Evolutionary conservation across 2,888 invertebrate species (phyloP), one percentile per base, ranked within the genome.

Genomic region (Auanema freiburgensis): DNA sequence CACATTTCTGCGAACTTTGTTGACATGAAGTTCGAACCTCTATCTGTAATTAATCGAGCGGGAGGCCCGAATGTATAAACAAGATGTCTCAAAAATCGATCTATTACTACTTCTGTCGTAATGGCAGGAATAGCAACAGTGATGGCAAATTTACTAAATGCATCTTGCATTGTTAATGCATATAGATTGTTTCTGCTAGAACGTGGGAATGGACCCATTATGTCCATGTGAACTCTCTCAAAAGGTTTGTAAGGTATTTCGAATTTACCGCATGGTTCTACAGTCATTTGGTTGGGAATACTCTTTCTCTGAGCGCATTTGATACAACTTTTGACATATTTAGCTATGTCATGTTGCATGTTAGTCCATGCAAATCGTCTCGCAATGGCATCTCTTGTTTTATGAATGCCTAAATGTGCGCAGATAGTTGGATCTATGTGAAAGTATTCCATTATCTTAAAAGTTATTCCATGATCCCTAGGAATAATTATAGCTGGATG

Each of bases 161-260:
- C 51, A 24, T 63, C 63, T 6, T 24, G 21, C 1, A 49, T 43
- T 11, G 58, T 59, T 5, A 68, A 41, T 12, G 65, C 52, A 25
- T 57, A 64, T 43, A 33, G 18, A 25, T 70, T 59, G 21, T 63
- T 67, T 42, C 49, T 24, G 1, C 44, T 12, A 1, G 68, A 66
- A 12, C 43, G 14, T 11, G 65, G 67, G 0, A 71, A 43, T 11
- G 65, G 65, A 41, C 71, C 71, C 11, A 57, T 18, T 2, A 65
- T 41, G 49, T 71, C 69, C 16, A 57, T 52, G 43, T 69, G 64
- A 3, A 66, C 40, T 25, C 63, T 21, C 33, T 60, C 42, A 46
- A 63, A 68, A 41, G 70, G 70, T 23, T 24, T n/a, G 1, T 14
- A 14, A 1, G 51, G n/a, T 10, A 5, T 1, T 18, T 58, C 49